A percentile compares a stretch with the other conserved stretches of the same genome.
Evolutionary conservation across 2,888 invertebrate genomes (phyloP).

Genomic region (Dolomedes plantarius): DNA sequence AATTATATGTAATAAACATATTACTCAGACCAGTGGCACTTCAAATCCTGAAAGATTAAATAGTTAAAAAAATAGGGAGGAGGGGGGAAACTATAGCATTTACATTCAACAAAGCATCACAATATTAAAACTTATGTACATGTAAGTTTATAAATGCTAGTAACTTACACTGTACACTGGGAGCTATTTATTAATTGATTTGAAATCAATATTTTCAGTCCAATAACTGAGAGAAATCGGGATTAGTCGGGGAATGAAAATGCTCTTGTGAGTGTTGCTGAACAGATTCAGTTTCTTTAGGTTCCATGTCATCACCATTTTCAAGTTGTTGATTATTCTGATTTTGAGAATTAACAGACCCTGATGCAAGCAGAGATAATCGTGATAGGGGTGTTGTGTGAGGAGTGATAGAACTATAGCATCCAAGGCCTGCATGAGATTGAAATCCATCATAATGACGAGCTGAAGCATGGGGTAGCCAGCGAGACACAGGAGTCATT

Average conservation of each 20-base stretch:
- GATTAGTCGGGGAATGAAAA: conserved; percentile 64
- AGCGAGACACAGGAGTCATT: conserved; percentile 70
- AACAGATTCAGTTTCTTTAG: conserved; percentile 46
- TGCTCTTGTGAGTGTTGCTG: conserved; percentile 52
- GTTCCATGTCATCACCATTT: conserved; percentile 52
- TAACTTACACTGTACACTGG: conserved; percentile 62
- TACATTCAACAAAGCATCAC: conserved; percentile 40
- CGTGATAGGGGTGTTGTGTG: conserved; percentile 70
- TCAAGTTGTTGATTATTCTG: conserved; percentile 47
- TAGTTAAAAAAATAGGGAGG: conserved; percentile 14
- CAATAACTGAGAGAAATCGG: conserved; percentile 67
- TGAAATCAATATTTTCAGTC: conserved; percentile 36
- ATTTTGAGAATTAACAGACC: conserved; percentile 59
- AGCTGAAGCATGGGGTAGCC: conserved; percentile 61
- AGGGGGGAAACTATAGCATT: not conserved
- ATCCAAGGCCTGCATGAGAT: conserved; percentile 58
- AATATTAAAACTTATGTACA: conserved; percentile 50
- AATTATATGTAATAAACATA: not conserved
- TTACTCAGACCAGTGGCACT: conserved; percentile 38
- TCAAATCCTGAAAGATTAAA: conserved; percentile 5
- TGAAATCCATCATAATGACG: conserved; percentile 70
- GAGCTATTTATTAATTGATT: conserved; percentile 22
- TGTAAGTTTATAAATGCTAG: conserved; percentile 62
- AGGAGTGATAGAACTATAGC: conserved; percentile 64
- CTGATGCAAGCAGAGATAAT: conserved; percentile 63